Percentiles rank a stretch among this genome's conserved stretches.
Conservation (phyloP, 2,113 vertebrate species). For the Chamaetylas fuelleborni region DNA sequence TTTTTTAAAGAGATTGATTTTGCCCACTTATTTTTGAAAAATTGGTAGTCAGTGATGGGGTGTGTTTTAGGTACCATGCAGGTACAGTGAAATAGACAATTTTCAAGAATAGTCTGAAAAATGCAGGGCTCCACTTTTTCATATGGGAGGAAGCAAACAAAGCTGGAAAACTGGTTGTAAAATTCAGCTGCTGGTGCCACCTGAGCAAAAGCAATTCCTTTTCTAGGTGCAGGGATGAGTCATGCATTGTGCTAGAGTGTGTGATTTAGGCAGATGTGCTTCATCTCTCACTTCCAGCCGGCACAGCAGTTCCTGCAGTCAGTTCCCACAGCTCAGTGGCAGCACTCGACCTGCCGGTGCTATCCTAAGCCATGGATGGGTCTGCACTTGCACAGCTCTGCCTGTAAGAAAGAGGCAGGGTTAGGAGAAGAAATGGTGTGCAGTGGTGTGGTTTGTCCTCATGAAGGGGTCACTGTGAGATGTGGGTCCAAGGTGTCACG, state of each 20-base stretch:
- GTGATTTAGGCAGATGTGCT: neutral
- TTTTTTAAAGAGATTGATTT: neutral
- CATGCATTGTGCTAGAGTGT: neutral
- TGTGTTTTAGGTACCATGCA: neutral
- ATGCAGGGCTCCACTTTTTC: neutral
- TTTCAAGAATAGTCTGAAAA: neutral
- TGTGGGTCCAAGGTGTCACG: fast-evolving
- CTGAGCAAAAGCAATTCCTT: neutral
- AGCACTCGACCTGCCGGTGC: neutral
- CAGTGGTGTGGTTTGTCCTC: neutral
- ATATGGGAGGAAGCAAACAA: neutral
- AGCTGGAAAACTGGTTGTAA: neutral
- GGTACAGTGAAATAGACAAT: neutral
- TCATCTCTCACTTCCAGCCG: fast-evolving
- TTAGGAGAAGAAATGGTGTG: neutral
- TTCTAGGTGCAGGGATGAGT: neutral
- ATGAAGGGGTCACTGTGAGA: fast-evolving
- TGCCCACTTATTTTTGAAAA: neutral
- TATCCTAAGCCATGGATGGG: neutral
- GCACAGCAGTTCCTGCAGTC: neutral
- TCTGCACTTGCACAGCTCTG: neutral
- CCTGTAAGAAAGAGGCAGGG: neutral
- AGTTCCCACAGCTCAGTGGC: neutral
- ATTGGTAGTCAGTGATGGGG: neutral
- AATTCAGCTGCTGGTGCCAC: neutral